These are phyloP conservation scores for Synergus umbraculus DNA, from an alignment of 2,888 invertebrate genomes.

Conservation along the genomic window DNA sequence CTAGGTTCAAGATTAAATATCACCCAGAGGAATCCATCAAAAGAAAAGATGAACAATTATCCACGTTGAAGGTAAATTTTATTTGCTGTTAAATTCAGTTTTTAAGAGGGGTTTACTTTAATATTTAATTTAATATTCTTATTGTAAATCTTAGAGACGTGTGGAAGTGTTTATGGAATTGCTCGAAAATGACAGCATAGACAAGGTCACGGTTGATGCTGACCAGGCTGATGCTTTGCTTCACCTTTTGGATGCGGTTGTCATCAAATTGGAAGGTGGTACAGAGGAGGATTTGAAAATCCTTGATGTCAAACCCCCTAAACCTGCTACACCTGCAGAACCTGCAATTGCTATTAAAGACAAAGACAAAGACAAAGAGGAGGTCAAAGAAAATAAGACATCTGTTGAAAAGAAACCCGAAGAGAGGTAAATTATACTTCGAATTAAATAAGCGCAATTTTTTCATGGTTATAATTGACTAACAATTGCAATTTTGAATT, in stretches of 20 bases:
- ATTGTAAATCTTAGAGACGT: slow-evolving; percentile 83
- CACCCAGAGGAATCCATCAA: slow-evolving; percentile 97
- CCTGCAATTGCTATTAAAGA: slow-evolving; percentile 57
- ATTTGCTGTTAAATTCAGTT: not conserved
- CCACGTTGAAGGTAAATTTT: slow-evolving; percentile 85
- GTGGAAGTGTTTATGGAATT: slow-evolving; percentile 93
- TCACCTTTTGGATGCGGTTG: slow-evolving; percentile 95
- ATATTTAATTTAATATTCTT: no score
- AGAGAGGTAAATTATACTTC: slow-evolving; percentile 55
- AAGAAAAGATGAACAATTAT: slow-evolving; percentile 91
- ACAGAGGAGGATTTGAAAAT: slow-evolving; percentile 91
- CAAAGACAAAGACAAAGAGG: slow-evolving; percentile 67
- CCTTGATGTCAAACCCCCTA: slow-evolving; percentile 82
- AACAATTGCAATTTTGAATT: not conserved
- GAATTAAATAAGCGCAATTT: not conserved
- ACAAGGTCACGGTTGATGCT: slow-evolving; percentile 90
- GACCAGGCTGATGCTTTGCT: slow-evolving; percentile 90
- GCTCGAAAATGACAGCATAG: slow-evolving; percentile 85
- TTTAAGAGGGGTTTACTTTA: not conserved
- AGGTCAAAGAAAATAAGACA: slow-evolving; percentile 61
- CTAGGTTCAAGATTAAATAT: slow-evolving; percentile 99
- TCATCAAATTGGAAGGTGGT: slow-evolving; percentile 97
- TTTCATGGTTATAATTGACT: slow-evolving; percentile 1
- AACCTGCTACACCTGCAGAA: slow-evolving; percentile 61
- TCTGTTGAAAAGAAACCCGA: slow-evolving; percentile 65